These are phyloP conservation scores for Euphonia xanthogaster DNA, from an alignment of 2,797 vertebrate genomes.

Conservation along the genomic window DNA sequence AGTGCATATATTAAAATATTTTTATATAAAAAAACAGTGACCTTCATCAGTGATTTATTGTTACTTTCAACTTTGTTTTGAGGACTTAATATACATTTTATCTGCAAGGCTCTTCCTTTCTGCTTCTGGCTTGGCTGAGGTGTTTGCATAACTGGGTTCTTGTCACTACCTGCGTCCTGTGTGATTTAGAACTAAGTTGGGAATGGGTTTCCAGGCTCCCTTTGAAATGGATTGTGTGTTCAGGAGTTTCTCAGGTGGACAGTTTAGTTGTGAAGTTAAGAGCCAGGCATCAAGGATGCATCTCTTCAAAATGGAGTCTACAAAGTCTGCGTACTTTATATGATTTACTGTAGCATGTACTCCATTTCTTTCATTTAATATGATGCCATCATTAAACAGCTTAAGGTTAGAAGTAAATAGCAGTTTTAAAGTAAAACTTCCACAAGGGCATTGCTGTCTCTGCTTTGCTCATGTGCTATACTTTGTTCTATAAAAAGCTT, in stretches of 20 bases:
- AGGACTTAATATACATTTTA: neutral
- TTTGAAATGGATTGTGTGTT: neutral
- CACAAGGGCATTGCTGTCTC: neutral
- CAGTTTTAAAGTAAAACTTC: neutral
- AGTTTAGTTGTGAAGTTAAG: neutral
- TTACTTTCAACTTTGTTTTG: neutral
- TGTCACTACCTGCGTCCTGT: neutral
- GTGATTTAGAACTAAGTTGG: neutral
- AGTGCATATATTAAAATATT: neutral
- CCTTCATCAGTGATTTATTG: neutral
- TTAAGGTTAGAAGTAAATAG: neutral
- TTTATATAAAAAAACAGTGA: neutral
- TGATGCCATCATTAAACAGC: neutral
- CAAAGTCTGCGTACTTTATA: rapidly evolving
- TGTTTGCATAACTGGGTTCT: neutral
- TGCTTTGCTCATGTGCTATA: neutral
- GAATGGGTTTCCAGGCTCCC: neutral
- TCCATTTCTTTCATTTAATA: neutral
- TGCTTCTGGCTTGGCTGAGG: neutral
- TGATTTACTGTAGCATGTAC: neutral
- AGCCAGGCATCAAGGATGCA: neutral
- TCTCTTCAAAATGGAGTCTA: neutral
- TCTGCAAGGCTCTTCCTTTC: neutral
- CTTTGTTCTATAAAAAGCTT: neutral
- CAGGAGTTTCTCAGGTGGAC: neutral